A percentile compares a stretch with the other conserved stretches of the same genome.
phyloP scores from a whole-genome alignment of 2,797 vertebrate genomes.

The Crenuchus spilurus region DNA sequence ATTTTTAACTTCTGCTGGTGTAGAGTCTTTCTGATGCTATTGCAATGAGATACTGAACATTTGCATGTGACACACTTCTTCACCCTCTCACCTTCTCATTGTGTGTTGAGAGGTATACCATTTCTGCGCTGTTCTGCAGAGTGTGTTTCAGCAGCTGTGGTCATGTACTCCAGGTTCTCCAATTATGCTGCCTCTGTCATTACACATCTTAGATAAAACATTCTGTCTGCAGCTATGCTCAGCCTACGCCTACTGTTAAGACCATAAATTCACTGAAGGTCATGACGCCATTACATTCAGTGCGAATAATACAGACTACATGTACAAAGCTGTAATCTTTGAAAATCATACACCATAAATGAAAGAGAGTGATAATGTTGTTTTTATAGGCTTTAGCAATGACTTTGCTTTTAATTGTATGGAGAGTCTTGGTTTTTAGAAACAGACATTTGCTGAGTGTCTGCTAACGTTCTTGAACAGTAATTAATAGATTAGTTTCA shows the following conservation, averaged over 20 bases:
- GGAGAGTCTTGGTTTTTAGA: too few species aligned
- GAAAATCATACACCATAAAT: slow-evolving; percentile 14
- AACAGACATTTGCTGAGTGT: too few species aligned
- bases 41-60: slow-evolving; percentile 4
- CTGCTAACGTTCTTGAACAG: too few species aligned
- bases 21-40: slow-evolving; percentile 2
- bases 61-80: slow-evolving; percentile 15
- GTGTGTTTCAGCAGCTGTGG: slow-evolving; percentile 36
- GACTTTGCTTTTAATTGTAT: too few species aligned
- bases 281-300: slow-evolving; percentile 5
- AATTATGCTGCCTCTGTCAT: slow-evolving; percentile 35
- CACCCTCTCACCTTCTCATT: slow-evolving; percentile 20
- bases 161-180: slow-evolving; percentile 29
- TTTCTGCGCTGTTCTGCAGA: slow-evolving; percentile 32
- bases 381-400: too few species aligned
- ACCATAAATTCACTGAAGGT: slow-evolving; percentile 7
- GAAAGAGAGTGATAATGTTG: too few species aligned
- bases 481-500: too few species aligned
- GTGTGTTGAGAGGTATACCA: slow-evolving; percentile 37
- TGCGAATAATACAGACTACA: not conserved
- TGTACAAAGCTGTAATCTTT: not conserved
- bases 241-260: slow-evolving; percentile 21
- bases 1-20: not conserved
- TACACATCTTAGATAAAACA: slow-evolving; percentile 37
- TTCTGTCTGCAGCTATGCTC: slow-evolving; percentile 20